Evolutionary conservation across 2,888 invertebrate species (phyloP), one percentile per base, ranked within the genome.

Genomic region (Aporophyla nigra): DNA sequence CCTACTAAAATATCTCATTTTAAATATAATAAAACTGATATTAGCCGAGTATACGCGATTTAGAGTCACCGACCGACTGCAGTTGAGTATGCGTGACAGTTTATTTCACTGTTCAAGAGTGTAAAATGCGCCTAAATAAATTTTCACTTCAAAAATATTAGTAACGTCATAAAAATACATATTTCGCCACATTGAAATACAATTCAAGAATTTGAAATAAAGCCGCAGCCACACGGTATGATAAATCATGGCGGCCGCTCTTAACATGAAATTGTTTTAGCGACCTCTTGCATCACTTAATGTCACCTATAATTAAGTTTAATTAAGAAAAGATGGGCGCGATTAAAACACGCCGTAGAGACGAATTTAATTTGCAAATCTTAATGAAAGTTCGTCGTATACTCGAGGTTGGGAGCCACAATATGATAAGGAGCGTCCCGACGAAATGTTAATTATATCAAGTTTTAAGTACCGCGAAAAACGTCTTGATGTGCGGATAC

Each of bases 291-390:
- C 81, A 85, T 85, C 85, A 88, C 87, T 91, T 89, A 91, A 87
- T 89, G 89, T 91, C 90, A 89, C 90, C 89, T 91, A 91, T 92
- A 93, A 92, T 93, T 91, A 91, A 91, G 88, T 93, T 93, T 93
- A 93, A 94, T 94, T 93, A 93, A 90, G 87, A 90, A 89, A 90
- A 90, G 90, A 91, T 91, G 90, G 90, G 87, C 88, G 88, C 90
- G 90, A 91, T 93, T 92, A 93, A 94, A 93, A 92, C 92, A 87
- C 88, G 90, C 91, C 91, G 90, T 88, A 87, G 90, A 88, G 92
- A 90, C 90, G 88, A 93, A 94, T 94, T 93, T 93, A 93, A 95
- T 95, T 94, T 93, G 92, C 93, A 93, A 92, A 93, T 92, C 93
- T 93, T 94, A 93, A 93, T 93, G 91, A 92, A 93, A 93, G 90